Conservation (phyloP, 1,140 invertebrate species). For the Charaxes varanes region DNA sequence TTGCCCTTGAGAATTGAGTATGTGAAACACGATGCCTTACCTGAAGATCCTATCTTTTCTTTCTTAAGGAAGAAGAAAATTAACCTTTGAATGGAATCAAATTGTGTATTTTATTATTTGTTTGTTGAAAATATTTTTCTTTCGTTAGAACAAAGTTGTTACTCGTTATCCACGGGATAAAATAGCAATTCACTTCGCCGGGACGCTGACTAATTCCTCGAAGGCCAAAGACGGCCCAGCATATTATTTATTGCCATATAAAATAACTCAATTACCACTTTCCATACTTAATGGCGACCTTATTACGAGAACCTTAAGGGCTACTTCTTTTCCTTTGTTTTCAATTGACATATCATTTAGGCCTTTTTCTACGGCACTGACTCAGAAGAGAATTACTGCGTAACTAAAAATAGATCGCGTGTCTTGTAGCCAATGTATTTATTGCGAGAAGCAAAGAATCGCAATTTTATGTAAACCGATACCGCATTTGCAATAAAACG, state of each 20-base stretch:
- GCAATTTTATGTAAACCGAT: conserved; percentile 21
- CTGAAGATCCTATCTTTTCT: too few species aligned
- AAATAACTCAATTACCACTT: conserved; percentile 38
- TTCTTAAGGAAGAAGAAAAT: too few species aligned
- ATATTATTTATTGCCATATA: conserved; percentile 71
- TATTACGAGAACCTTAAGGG: conserved; percentile 28
- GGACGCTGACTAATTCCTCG: conserved; percentile 64
- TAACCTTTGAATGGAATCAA: too few species aligned
- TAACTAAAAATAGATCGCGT: conserved; percentile 47
- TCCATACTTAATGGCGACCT: conserved; percentile 22
- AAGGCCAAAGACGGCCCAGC: conserved; percentile 67
- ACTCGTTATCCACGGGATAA: conserved; percentile 32
- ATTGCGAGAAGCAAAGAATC: conserved; percentile 19
- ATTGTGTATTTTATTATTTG: too few species aligned
- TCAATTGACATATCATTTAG: conserved; percentile 43
- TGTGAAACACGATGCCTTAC: too few species aligned
- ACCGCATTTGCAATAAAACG: conserved; percentile 14
- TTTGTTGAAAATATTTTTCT: too few species aligned
- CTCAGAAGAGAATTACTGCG: conserved; percentile 50
- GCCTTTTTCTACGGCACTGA: conserved; percentile 56
- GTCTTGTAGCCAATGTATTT: conserved; percentile 18
- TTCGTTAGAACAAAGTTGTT: conserved; percentile 9
- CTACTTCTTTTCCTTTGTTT: conserved; percentile 25
- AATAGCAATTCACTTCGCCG: conserved; percentile 52
- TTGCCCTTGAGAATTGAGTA: too few species aligned